Percentiles rank a stretch among this genome's conserved stretches.
These are phyloP conservation scores for Diogma glabrata DNA, from an alignment of 2,888 invertebrate genomes.

Conservation along the genomic window DNA sequence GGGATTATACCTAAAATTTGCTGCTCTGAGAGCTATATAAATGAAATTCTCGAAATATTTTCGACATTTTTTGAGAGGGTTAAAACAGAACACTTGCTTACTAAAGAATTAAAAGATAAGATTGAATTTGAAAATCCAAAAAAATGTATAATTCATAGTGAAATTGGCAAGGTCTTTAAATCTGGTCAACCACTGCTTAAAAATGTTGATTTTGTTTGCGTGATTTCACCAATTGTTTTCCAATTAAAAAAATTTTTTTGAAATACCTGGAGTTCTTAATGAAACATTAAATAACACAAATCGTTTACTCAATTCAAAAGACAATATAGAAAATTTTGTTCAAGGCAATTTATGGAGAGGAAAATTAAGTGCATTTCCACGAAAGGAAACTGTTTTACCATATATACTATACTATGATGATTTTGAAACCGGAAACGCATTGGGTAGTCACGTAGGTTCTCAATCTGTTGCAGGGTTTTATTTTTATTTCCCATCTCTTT, in stretches of 20 bases:
- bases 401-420: neutral
- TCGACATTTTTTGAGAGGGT: too few relatives aligned
- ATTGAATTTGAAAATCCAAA: neutral
- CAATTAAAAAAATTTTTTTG: neutral
- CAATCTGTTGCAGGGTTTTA: constrained; percentile 1
- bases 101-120: neutral
- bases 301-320: neutral
- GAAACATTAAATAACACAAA: neutral
- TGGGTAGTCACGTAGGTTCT: neutral
- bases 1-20: too few relatives aligned
- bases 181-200: neutral
- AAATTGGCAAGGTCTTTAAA: too few relatives aligned
- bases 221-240: neutral
- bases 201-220: neutral
- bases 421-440: too few relatives aligned
- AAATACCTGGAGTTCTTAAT: neutral
- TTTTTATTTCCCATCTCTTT: neutral
- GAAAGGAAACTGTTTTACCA: neutral
- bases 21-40: too few relatives aligned
- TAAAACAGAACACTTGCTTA: neutral
- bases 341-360: too few relatives aligned
- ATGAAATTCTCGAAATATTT: too few relatives aligned
- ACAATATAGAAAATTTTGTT: too few relatives aligned
- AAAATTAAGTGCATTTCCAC: neutral
- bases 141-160: neutral